Evolutionary conservation across 2,888 invertebrate genomes (phyloP), one percentile per base, ranked within the genome.

Genomic region (Yponomeuta plumbellus): DNA sequence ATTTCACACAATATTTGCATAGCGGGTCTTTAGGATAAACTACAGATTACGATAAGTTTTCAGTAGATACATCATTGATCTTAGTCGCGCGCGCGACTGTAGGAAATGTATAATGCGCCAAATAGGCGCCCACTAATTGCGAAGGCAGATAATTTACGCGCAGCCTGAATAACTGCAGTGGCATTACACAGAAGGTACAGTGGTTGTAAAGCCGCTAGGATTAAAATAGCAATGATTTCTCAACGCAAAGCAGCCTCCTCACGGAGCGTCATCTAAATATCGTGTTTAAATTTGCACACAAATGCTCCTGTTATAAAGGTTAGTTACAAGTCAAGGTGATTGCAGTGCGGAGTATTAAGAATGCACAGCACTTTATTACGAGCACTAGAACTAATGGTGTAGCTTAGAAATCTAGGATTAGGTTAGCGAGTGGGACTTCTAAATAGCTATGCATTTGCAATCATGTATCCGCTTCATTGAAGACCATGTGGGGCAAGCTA

Each of bases 81-180:
- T 63, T 22, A 44, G 44, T 63, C 63, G 63, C 63, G 69, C 63
- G 44, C 63, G 69, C 68, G 69, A 68, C 66, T 71, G 69, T 75
- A 79, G 77, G 74, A 80, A 80, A 79, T 76, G 71, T 75, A 77
- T 78, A 83, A 81, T 83, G 80, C 86, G 85, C 81, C 85, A 84
- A 87, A 86, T 86, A 80, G 87, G 85, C 86, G 88, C 88, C 86
- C 81, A 74, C 83, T 89, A 85, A 88, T 88, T 87, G 88, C 84
- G 80, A 80, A 83, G 84, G 83, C 74, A 73, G 82, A 79, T 86
- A 83, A 88, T 87, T 87, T 88, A 87, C 80, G 84, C 82, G 77
- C 80, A 77, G 74, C 75, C 80, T 79, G 78, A 80, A 81, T 81
- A 81, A 74, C 79, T 77, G 76, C 78, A 73, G 68, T 75, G 69